A percentile compares a stretch with the other conserved stretches of the same genome.
Evolutionary conservation across 2,888 invertebrate genomes (phyloP).

Genomic region (Chirona hameri): DNA sequence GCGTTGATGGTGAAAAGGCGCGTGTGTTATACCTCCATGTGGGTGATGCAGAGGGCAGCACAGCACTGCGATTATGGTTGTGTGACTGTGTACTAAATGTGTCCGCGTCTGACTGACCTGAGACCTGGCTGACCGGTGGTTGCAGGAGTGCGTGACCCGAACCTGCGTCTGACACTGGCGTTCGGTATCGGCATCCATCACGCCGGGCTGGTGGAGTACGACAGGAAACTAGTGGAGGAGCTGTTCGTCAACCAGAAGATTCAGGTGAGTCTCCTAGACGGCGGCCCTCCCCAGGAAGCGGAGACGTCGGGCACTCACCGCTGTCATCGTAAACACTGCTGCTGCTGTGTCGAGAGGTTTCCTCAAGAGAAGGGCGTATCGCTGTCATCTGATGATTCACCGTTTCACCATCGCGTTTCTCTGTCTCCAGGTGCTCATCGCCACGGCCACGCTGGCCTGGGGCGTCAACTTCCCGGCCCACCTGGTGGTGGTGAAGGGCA

Average conservation of each 20-base stretch:
- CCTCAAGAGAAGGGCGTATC: too few species aligned
- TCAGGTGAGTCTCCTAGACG: constrained; percentile 55
- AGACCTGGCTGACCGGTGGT: background rate
- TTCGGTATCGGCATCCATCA: constrained; percentile 99
- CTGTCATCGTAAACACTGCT: too few species aligned
- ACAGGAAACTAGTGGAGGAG: constrained; percentile 86
- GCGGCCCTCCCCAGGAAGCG: too few species aligned
- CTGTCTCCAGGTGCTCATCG: constrained; percentile 72
- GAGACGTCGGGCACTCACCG: too few species aligned
- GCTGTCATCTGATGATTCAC: too few species aligned
- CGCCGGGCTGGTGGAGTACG: constrained; percentile 90
- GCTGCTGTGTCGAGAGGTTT: too few species aligned
- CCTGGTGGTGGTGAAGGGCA: constrained; percentile 96
- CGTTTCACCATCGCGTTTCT: too few species aligned
- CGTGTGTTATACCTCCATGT: too few species aligned
- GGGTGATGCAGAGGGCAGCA: too few species aligned
- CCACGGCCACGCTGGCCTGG: constrained; percentile 98
- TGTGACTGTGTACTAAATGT: too few species aligned
- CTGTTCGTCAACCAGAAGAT: constrained; percentile 92
- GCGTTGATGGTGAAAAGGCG: too few species aligned
- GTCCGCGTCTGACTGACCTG: background rate
- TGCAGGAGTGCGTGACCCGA: constrained; percentile 65
- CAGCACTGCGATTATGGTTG: too few species aligned
- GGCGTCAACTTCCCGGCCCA: constrained; percentile 99
- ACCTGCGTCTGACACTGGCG: constrained; percentile 85